Evolutionary conservation across 2,113 vertebrate species (phyloP).

Genomic region (Origma solitaria): DNA sequence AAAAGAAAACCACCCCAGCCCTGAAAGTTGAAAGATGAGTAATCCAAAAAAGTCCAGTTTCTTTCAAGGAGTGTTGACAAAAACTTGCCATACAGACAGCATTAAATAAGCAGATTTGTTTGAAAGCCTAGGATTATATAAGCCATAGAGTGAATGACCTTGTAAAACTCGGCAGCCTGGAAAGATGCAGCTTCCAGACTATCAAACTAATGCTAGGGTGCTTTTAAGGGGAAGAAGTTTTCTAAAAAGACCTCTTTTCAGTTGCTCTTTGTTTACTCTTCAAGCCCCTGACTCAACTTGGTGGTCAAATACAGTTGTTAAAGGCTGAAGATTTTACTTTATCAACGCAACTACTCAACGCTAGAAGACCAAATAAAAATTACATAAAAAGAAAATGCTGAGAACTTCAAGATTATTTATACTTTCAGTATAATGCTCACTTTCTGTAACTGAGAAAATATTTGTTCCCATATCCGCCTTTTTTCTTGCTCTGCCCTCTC

Average conservation of each 20-base stretch:
- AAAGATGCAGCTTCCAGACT: neutral
- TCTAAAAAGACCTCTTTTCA: neutral
- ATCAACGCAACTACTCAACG: neutral
- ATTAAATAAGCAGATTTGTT: neutral
- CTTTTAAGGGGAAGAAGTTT: neutral
- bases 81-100: neutral
- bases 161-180: neutral
- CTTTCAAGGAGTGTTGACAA: neutral
- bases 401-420: neutral
- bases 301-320: neutral
- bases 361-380: neutral
- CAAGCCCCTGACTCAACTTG: neutral
- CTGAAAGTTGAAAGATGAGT: neutral
- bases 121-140: neutral
- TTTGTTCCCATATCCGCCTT: slow-evolving; percentile 81
- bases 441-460: slow-evolving; percentile 75
- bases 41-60: neutral
- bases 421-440: slow-evolving; percentile 44
- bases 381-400: neutral
- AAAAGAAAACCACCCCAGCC: neutral
- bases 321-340: neutral
- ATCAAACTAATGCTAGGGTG: neutral
- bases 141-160: neutral
- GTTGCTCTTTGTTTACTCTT: neutral
- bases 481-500: slow-evolving; percentile 88